Base-by-base conservation (phyloP, 2,113 vertebrate genomes). In the Ictalurus punctatus region DNA sequence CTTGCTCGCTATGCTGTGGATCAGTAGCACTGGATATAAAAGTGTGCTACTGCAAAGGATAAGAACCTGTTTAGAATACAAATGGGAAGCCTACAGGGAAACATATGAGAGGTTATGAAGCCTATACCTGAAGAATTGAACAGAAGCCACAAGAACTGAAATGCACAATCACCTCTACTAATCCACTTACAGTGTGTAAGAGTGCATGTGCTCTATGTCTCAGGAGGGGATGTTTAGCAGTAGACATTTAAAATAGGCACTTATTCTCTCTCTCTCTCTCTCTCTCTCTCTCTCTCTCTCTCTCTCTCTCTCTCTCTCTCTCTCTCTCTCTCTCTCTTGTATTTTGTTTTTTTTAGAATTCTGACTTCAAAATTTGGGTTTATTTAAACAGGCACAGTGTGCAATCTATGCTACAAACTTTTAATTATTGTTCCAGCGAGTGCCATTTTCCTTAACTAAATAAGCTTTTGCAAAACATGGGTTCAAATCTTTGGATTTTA, bases 21-120 rank as follows among this genome's bases (percentile, higher is more conserved):
- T 40, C 30, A 40, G 80, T 82, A 58, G 30, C 79, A 79, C 78
- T 71, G 13, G 44, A 82, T 69, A 82, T 40, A 87, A 71, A 82
- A 79, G 37, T 67, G 23, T 69, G 40, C 9, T 87, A 23, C 30
- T 63, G 37, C 86, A 44, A 63, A 78, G 17, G 19, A 27, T 65
- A 40, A 52, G 8, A 63, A 79, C 37, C 40, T 59, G 65, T 30
- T 30, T 30, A 48, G 27, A 67, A 61, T 56, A 76, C 40, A 44
- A 65, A 12, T 87, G 44, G 37, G 25, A 80, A 80, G 19, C 44
- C 44, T 73, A 40, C 81, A 44, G 44, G 40, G 63, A 67, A 52
- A 85, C 25, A 73, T 2, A 71, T 19, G 65, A 21, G 23, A 71
- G 65, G 44, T 56, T 85, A 56, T 85, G 67, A 85, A 85, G n/a